These are phyloP conservation scores for Gopherus evgoodei DNA, from an alignment of 2,113 vertebrate species.

Conservation along the genomic window DNA sequence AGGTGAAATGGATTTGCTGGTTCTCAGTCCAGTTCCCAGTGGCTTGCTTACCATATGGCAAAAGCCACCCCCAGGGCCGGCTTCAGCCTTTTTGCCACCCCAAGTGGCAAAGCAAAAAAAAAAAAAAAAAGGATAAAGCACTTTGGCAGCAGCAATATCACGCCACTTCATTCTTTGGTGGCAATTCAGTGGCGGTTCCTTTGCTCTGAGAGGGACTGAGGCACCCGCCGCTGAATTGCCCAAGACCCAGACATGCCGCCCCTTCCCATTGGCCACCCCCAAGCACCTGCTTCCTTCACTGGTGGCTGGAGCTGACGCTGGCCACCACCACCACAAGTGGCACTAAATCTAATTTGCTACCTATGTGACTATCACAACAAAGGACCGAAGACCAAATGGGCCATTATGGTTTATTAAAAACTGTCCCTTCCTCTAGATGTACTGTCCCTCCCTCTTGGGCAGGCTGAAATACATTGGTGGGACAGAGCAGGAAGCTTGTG, in stretches of 20 bases:
- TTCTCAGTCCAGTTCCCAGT: not conserved
- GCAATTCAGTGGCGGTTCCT: no score
- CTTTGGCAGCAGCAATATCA: no score
- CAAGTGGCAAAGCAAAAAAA: no score
- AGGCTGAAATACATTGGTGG: not conserved
- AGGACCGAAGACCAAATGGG: not conserved
- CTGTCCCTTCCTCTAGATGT: not conserved
- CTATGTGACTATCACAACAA: fast-evolving
- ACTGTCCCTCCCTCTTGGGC: slow-evolving; percentile 3
- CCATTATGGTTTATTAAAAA: not conserved
- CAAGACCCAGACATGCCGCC: no score
- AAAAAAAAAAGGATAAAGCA: no score
- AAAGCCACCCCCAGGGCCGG: not conserved
- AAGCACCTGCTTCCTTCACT: no score
- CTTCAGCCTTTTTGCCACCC: no score
- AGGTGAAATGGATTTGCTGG: not conserved
- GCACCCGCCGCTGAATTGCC: no score
- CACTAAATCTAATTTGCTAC: not conserved
- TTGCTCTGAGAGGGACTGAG: no score
- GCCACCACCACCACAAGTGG: not conserved
- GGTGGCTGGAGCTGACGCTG: no score
- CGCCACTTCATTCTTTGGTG: no score
- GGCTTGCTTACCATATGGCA: not conserved
- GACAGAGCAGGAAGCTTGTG: not conserved
- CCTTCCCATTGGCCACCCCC: no score